A percentile compares a stretch with the other conserved stretches of the same genome.
These are phyloP conservation scores for Oppia nitens DNA, from an alignment of 1,140 invertebrate species.

Conservation along the genomic window DNA sequence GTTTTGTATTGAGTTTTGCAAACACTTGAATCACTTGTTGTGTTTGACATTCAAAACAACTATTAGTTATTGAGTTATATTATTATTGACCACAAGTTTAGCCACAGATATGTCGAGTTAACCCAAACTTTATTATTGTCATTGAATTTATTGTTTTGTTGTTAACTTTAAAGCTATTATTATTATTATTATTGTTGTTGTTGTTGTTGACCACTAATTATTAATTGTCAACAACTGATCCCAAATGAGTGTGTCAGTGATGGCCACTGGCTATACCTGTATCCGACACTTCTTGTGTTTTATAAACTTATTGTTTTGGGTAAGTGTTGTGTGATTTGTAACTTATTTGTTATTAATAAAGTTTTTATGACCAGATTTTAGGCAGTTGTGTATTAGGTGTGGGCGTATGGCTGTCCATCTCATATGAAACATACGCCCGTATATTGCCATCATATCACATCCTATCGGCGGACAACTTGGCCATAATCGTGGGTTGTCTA, in stretches of 20 bases:
- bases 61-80: background rate
- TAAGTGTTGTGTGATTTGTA: conserved; percentile 29
- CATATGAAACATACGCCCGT: conserved; percentile 48
- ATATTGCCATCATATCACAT: conserved; percentile 49
- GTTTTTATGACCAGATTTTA: background rate
- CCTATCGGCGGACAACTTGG: conserved; percentile 47
- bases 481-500: conserved; percentile 42
- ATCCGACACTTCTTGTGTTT: conserved; percentile 54
- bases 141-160: no score
- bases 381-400: conserved; percentile 27
- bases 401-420: conserved; percentile 48
- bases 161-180: background rate
- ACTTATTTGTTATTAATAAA: background rate
- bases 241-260: conserved; percentile 1
- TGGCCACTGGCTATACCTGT: conserved; percentile 46
- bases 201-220: background rate
- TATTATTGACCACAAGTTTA: no score
- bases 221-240: background rate
- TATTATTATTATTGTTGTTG: no score
- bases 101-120: no score
- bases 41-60: background rate
- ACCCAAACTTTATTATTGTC: no score
- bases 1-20: no score
- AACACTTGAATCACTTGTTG: no score
- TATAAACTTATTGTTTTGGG: conserved; percentile 57